Conservation (phyloP, 2,113 vertebrate genomes). For the Oryctolagus cuniculus region DNA sequence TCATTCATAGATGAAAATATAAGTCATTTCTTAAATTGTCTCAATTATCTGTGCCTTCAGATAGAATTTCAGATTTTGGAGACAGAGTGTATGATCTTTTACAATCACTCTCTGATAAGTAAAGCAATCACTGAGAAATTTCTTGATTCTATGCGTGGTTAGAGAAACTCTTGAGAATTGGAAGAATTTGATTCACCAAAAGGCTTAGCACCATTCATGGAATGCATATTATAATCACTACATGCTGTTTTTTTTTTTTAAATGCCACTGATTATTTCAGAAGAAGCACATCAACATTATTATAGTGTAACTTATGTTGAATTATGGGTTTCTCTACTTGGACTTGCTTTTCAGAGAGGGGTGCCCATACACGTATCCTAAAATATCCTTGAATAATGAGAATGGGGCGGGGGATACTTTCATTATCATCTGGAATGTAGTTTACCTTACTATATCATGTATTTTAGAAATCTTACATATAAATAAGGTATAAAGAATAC, state of each 20-base stretch:
- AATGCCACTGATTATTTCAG: slow-evolving; percentile 71
- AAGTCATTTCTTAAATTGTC: slow-evolving; percentile 52
- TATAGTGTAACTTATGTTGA: slow-evolving; percentile 32
- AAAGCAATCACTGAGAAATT: slow-evolving; percentile 73
- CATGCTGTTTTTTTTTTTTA: slow-evolving; percentile 41
- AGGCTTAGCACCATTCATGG: slow-evolving; percentile 71
- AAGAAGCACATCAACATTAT: slow-evolving; percentile 58
- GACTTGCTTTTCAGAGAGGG: slow-evolving; percentile 11
- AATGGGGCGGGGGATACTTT: slow-evolving; percentile 18
- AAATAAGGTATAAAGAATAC: slow-evolving; percentile 4
- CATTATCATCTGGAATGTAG: neutral
- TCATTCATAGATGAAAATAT: slow-evolving; percentile 21
- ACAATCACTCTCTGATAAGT: slow-evolving; percentile 59
- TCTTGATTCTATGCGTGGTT: slow-evolving; percentile 78
- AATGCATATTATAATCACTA: slow-evolving; percentile 70
- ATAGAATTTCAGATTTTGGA: slow-evolving; percentile 46
- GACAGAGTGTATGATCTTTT: slow-evolving; percentile 41
- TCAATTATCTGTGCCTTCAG: slow-evolving; percentile 34
- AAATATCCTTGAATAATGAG: neutral
- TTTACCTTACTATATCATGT: neutral
- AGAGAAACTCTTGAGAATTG: slow-evolving; percentile 73
- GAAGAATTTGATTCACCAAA: slow-evolving; percentile 82
- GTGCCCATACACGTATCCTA: neutral
- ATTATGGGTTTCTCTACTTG: slow-evolving; percentile 36
- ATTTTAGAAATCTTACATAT: slow-evolving; percentile 54